Conservation (phyloP, 1,140 invertebrate species). For the Drosophila funebris region DNA sequence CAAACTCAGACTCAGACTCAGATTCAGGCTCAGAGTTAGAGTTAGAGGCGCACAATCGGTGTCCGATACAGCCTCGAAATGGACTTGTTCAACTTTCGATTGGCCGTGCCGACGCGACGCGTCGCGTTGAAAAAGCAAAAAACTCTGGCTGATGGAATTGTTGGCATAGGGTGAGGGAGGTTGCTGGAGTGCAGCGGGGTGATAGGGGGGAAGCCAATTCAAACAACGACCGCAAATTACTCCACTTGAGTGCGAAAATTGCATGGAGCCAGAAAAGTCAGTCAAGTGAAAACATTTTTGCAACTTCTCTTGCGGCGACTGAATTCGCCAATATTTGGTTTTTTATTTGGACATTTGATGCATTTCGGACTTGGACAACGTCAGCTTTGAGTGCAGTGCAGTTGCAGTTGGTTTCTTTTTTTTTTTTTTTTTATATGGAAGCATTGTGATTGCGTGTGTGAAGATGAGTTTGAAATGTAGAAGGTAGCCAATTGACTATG, state of each 20-base stretch:
- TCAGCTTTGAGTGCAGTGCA: conserved; percentile 9
- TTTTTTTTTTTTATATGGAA: neutral
- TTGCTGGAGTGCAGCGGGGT: neutral
- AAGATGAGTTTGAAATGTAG: conserved; percentile 14
- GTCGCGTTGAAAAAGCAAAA: conserved; percentile 51
- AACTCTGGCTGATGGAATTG: conserved; percentile 19
- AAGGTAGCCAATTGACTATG: neutral
- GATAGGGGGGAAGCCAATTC: conserved; percentile 16
- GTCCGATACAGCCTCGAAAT: conserved; percentile 55
- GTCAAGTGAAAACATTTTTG: conserved; percentile 56
- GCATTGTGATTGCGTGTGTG: conserved; percentile 8
- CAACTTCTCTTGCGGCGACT: conserved; percentile 30
- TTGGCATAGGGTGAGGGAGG: too few relatives aligned
- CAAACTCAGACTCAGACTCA: neutral
- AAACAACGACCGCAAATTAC: conserved; percentile 72
- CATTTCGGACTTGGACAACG: conserved; percentile 17
- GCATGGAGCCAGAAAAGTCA: conserved; percentile 57
- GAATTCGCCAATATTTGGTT: conserved; percentile 18
- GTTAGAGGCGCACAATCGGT: conserved; percentile 42
- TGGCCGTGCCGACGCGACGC: conserved; percentile 36
- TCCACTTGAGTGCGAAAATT: conserved; percentile 74
- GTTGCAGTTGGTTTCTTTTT: neutral
- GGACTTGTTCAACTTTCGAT: conserved; percentile 75
- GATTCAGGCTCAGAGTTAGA: neutral
- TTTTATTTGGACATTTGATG: conserved; percentile 25